A percentile compares a stretch with the other conserved stretches of the same genome.
Evolutionary conservation across 2,888 invertebrate genomes (phyloP).

Genomic region (Theretra japonica): DNA sequence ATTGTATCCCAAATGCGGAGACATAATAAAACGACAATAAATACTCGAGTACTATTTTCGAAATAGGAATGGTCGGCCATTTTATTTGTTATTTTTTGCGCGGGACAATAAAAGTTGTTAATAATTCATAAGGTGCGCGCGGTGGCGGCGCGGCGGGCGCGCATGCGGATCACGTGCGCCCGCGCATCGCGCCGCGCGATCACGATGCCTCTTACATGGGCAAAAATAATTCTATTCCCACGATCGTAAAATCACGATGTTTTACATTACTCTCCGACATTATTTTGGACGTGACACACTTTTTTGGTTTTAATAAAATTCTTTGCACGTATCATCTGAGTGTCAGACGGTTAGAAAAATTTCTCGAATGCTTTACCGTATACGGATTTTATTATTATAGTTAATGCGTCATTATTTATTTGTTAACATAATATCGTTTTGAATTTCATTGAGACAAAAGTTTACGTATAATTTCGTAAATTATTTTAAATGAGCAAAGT

Average conservation of each 20-base stretch:
- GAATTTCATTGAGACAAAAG: no score
- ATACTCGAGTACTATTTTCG: conserved; percentile 72
- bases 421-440: no score
- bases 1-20: conserved; percentile 75
- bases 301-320: conserved; percentile 19
- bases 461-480: no score
- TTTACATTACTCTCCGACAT: conserved; percentile 31
- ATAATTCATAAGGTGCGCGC: conserved; percentile 78
- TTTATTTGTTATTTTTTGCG: conserved; percentile 71
- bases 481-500: no score
- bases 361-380: neutral
- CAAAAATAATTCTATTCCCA: conserved; percentile 78
- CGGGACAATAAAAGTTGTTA: conserved; percentile 78
- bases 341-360: conserved; percentile 1
- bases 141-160: conserved; percentile 50
- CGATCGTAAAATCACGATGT: conserved; percentile 73
- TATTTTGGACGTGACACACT: conserved; percentile 28
- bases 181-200: conserved; percentile 58
- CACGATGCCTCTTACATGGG: conserved; percentile 66
- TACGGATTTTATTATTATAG: neutral
- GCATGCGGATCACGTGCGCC: conserved; percentile 74
- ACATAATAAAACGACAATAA: conserved; percentile 73
- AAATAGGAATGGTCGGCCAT: conserved; percentile 72
- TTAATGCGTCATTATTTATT: conserved; percentile 4
- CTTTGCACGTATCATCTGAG: conserved; percentile 15